A percentile compares a stretch with the other conserved stretches of the same genome.
phyloP scores from a whole-genome alignment of 2,797 vertebrate species.

The Peromyscus eremicus region DNA sequence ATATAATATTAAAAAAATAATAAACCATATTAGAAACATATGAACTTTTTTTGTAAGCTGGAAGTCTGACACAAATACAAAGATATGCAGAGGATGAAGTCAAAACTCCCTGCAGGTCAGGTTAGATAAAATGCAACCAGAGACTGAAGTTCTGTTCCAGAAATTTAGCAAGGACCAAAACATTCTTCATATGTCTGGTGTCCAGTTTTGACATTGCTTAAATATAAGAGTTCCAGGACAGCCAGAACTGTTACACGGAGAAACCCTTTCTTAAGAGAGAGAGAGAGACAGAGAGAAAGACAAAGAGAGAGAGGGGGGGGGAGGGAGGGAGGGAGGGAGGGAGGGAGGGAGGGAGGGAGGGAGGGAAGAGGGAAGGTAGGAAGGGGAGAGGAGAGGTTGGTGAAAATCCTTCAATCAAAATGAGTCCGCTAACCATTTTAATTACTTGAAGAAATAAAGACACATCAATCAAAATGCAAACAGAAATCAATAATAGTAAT shows the following conservation, averaged over 20 bases:
- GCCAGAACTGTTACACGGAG: not conserved
- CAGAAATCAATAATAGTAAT: not conserved
- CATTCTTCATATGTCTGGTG: not conserved
- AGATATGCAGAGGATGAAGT: not conserved
- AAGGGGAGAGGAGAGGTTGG: no score
- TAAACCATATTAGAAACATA: not conserved
- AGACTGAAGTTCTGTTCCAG: not conserved
- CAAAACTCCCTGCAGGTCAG: not conserved
- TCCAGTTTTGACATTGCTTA: not conserved
- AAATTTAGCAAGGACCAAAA: not conserved
- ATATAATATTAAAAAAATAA: constrained; percentile 2
- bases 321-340: no score
- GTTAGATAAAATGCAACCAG: not conserved
- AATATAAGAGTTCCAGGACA: not conserved
- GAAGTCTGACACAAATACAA: not conserved
- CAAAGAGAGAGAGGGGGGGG: no score
- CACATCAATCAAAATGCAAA: not conserved
- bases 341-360: not conserved
- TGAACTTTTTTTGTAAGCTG: not conserved
- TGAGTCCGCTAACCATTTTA: not conserved
- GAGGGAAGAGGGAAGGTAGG: not conserved
- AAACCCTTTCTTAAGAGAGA: not conserved
- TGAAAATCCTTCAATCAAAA: not conserved
- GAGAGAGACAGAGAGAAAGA: accelerated
- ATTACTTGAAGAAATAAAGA: not conserved